phyloP scores from a whole-genome alignment of 2,113 vertebrate genomes.

The Corythoichthys intestinalis region DNA sequence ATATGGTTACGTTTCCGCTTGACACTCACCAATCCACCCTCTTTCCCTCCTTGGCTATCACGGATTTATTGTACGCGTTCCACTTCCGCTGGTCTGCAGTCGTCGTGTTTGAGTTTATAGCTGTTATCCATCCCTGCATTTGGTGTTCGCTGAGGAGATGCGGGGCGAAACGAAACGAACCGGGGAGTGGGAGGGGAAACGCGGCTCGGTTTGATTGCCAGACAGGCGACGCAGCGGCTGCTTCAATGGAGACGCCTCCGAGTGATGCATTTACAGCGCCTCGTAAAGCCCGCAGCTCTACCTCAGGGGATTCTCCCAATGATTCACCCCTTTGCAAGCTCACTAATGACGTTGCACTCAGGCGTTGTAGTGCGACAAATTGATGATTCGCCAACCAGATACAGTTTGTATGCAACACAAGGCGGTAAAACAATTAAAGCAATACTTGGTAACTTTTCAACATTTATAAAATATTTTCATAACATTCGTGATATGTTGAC shows the following conservation, averaged over 20 bases:
- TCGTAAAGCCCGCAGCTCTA: constrained; percentile 15
- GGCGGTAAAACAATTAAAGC: too few relatives aligned
- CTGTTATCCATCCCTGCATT: constrained; percentile 50
- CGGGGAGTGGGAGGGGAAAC: constrained; percentile 22
- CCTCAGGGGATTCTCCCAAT: neutral
- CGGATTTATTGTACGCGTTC: neutral
- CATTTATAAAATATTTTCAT: too few relatives aligned
- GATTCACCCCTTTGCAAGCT: neutral
- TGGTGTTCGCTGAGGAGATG: constrained; percentile 53
- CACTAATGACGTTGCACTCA: neutral
- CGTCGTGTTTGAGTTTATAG: constrained; percentile 5
- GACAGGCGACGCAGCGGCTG: constrained; percentile 31
- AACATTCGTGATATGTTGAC: too few relatives aligned
- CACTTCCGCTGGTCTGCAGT: constrained; percentile 2
- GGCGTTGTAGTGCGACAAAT: neutral
- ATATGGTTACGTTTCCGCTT: constrained; percentile 55
- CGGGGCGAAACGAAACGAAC: constrained; percentile 36
- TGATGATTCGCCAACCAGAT: neutral
- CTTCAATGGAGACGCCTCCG: constrained; percentile 54
- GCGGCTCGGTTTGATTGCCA: constrained; percentile 1
- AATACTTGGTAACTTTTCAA: too few relatives aligned
- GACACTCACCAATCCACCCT: constrained; percentile 3
- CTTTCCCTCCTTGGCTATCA: neutral
- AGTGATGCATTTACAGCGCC: constrained; percentile 47
- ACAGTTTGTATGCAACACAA: neutral